phyloP scores from a whole-genome alignment of 2,797 vertebrate species.

The Geotria australis region DNA sequence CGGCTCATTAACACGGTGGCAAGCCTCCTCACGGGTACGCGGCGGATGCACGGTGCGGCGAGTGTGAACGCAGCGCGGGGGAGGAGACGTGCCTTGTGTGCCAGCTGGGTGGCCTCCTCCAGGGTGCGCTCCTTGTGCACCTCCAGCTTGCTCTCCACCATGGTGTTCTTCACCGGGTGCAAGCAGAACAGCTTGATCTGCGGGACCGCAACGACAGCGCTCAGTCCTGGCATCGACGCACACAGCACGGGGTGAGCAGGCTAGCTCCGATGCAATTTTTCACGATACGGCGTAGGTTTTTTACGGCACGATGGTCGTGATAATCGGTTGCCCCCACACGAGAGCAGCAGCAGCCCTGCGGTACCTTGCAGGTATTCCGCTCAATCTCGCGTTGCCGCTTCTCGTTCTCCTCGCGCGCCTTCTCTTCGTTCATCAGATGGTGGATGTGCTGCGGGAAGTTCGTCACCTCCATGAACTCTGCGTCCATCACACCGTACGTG shows the following conservation, averaged over 20 bases:
- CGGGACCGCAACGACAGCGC: slow-evolving; percentile 2
- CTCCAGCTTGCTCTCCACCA: slow-evolving; percentile 93
- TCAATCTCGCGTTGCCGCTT: slow-evolving; percentile 90
- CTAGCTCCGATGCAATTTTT: too few relatives aligned
- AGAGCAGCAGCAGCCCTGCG: too few relatives aligned
- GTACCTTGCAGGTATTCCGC: slow-evolving; percentile 91
- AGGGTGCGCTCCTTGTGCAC: slow-evolving; percentile 93
- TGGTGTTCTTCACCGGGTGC: slow-evolving; percentile 63
- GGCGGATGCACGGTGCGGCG: too few relatives aligned
- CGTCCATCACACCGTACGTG: too few relatives aligned
- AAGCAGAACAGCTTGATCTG: slow-evolving; percentile 95
- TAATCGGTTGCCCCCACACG: too few relatives aligned
- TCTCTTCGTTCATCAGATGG: slow-evolving; percentile 58
- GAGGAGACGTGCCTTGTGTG: slow-evolving; percentile 43
- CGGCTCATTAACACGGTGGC: too few relatives aligned
- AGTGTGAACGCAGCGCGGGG: too few relatives aligned
- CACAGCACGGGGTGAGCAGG: too few relatives aligned
- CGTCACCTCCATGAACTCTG: slow-evolving; percentile 55
- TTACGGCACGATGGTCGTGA: too few relatives aligned
- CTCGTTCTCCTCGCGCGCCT: slow-evolving; percentile 82
- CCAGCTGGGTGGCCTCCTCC: slow-evolving; percentile 64
- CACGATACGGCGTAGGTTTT: too few relatives aligned
- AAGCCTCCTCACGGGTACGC: too few relatives aligned
- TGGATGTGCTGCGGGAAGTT: slow-evolving; percentile 85
- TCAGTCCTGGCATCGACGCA: background rate